phyloP scores from a whole-genome alignment of 2,113 vertebrate genomes.

The Muscicapa adusta region DNA sequence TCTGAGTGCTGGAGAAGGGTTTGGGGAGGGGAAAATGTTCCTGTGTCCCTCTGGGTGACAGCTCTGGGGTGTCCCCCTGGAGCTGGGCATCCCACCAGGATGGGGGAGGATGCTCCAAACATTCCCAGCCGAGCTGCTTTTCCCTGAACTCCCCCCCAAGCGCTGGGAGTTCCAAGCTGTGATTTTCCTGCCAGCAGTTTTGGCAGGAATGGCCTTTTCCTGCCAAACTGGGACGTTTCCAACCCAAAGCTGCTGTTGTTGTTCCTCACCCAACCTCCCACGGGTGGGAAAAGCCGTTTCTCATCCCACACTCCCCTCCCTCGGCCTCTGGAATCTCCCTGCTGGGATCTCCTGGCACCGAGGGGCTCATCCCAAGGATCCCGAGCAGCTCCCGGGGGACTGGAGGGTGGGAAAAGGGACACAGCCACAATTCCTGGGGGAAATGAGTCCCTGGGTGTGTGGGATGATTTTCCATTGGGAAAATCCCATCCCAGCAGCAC shows the following conservation, averaged over 20 bases:
- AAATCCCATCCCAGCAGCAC: background rate
- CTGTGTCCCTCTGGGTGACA: accelerated
- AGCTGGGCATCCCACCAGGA: background rate
- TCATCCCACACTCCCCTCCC: background rate
- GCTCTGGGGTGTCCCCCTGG: background rate
- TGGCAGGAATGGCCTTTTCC: background rate
- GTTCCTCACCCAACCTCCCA: background rate
- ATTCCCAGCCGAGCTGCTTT: background rate
- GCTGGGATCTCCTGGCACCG: accelerated
- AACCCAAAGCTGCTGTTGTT: background rate
- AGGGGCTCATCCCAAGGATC: background rate
- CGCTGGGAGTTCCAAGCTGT: accelerated
- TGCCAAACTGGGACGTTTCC: background rate
- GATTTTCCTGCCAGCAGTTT: background rate
- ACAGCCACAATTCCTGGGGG: accelerated
- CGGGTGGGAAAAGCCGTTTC: accelerated
- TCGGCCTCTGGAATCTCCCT: accelerated
- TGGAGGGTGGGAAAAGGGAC: background rate
- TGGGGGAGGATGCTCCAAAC: background rate
- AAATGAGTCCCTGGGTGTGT: background rate
- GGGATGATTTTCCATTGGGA: background rate
- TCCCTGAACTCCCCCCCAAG: background rate
- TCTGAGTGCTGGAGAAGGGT: accelerated
- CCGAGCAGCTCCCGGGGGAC: accelerated
- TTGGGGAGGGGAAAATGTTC: accelerated